A percentile compares a stretch with the other conserved stretches of the same genome.
These are phyloP conservation scores for Polyommatus icarus DNA, from an alignment of 2,888 invertebrate species.

Conservation along the genomic window DNA sequence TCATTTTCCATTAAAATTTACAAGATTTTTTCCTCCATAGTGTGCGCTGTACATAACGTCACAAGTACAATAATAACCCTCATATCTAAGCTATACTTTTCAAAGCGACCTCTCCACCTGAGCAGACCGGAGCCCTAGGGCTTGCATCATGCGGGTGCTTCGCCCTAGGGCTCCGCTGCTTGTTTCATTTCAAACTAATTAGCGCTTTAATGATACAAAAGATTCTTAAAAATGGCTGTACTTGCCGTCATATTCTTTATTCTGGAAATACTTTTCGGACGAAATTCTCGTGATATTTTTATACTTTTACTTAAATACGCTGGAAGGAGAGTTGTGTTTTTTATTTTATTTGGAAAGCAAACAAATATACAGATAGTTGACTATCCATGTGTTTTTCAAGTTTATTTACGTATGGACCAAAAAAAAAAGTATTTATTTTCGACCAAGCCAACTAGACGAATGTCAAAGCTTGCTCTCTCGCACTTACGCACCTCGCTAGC, in stretches of 20 bases:
- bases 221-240: background rate
- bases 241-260: background rate
- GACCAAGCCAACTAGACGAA: too few species aligned
- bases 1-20: too few species aligned
- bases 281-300: background rate
- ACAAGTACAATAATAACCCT: slow-evolving; percentile 30
- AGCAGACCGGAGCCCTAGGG: slow-evolving; percentile 12
- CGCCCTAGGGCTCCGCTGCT: slow-evolving; percentile 2
- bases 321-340: background rate
- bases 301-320: background rate
- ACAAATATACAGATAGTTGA: too few species aligned
- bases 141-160: slow-evolving; percentile 11
- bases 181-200: slow-evolving; percentile 22
- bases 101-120: slow-evolving; percentile 20
- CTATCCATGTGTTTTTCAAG: too few species aligned
- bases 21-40: background rate
- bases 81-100: slow-evolving; percentile 27
- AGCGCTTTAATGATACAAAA: slow-evolving; percentile 12
- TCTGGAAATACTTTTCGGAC: background rate
- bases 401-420: too few species aligned
- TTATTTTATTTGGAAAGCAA: background rate
- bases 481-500: too few species aligned
- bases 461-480: too few species aligned
- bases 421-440: too few species aligned
- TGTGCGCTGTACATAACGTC: background rate